Conservation (phyloP, 2,797 vertebrate species). For the Syngnathus acus region DNA sequence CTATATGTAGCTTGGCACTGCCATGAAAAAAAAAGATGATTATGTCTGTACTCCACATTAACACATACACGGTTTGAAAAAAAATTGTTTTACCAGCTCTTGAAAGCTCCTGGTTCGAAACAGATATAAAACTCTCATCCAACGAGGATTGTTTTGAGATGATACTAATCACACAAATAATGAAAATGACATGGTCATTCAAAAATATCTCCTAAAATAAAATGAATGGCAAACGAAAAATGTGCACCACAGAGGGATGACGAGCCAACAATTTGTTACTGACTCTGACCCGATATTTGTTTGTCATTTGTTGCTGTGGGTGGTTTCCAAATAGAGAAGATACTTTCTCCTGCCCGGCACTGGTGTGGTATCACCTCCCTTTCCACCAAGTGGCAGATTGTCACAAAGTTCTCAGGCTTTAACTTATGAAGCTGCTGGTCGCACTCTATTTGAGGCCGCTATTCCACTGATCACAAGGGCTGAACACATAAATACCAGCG, state of each 20-base stretch:
- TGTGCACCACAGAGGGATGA: constrained; percentile 22
- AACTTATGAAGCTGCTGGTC: constrained; percentile 38
- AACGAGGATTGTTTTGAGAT: not conserved
- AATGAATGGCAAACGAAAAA: constrained; percentile 20
- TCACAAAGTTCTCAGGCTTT: constrained; percentile 45
- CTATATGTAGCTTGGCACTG: not conserved
- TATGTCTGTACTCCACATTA: not conserved
- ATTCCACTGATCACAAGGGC: constrained; percentile 51
- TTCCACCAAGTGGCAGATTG: constrained; percentile 26
- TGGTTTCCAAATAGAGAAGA: constrained; percentile 29
- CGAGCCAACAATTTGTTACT: constrained; percentile 30
- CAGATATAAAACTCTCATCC: not conserved
- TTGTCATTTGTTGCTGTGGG: constrained; percentile 18
- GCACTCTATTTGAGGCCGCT: constrained; percentile 48
- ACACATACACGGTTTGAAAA: not conserved
- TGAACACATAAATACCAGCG: constrained; percentile 44
- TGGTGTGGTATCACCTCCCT: constrained; percentile 26
- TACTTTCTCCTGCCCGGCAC: constrained; percentile 22
- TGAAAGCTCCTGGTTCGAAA: not conserved
- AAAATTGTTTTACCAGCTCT: not conserved
- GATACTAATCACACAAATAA: constrained; percentile 44
- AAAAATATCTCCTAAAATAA: constrained; percentile 24
- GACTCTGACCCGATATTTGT: constrained; percentile 23
- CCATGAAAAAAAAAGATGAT: not conserved
- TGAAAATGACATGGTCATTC: constrained; percentile 36